Evolutionary conservation across 2,888 invertebrate genomes (phyloP), one percentile per base, ranked within the genome.

Genomic region (Hydriomena furcata): DNA sequence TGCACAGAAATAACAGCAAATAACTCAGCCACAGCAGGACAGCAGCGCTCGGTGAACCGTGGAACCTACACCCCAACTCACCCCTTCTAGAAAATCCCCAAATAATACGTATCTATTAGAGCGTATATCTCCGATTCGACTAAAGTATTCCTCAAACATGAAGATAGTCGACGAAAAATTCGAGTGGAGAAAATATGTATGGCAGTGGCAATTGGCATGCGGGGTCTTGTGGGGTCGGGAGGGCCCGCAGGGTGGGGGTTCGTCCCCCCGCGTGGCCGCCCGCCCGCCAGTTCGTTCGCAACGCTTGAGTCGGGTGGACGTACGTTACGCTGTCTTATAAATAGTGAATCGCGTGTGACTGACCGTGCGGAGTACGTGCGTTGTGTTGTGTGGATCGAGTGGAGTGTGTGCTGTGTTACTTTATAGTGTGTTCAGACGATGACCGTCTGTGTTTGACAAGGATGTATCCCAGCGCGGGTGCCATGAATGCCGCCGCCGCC

Each of bases 401-500:
- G 84, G 68, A 79, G 86, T 85, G 85, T 76, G 84, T 85, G 82
- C 72, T 81, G 84, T 87, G 84, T 74, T 76, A 65, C 70, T 75
- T 68, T 71, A 68, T 69, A 66, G 69, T 61, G 78, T 81, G 84
- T 82, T 72, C 58, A 75, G 81, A 85, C 74, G 64, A 88, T 89
- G 88, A 79, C 68, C 76, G 79, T 74, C 81, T 79, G 84, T 82
- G 85, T 84, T 84, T 91, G 84, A 91, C 91, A 83, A 79, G 83
- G 92, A 92, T 96, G 95, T 96, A 95, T 93, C 95, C 95, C 64
- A 94, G 94, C 92, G 94, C 95, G 91, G 95, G 95, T 92, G 91
- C 91, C 58, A 95, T 95, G 94, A 95, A 95, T 91, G 95, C 95
- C 86, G 95, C 95, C 87, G 95, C 95, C 82, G 95, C 94, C 81